Evolutionary conservation across 2,888 invertebrate genomes (phyloP).

Genomic region (Tetrapedia diversipes): DNA sequence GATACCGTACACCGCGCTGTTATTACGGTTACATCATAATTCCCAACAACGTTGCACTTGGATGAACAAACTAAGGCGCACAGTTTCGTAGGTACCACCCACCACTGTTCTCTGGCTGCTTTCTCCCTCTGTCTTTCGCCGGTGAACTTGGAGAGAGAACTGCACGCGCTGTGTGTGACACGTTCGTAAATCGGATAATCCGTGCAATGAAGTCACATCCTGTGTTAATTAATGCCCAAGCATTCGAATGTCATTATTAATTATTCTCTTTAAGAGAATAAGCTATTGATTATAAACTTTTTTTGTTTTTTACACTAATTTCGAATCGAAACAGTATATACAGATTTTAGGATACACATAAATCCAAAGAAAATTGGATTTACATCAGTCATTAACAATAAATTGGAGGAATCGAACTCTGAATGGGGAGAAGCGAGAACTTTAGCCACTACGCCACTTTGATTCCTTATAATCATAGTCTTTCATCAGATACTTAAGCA

Average conservation of each 20-base stretch:
- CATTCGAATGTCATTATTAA: too few species aligned
- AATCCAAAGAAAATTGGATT: too few species aligned
- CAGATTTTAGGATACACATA: too few species aligned
- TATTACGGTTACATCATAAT: slow-evolving; percentile 51
- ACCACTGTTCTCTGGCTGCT: background rate
- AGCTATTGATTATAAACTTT: too few species aligned
- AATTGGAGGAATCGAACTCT: too few species aligned
- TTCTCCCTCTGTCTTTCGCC: background rate
- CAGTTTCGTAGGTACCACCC: slow-evolving; percentile 32
- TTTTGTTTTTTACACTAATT: too few species aligned
- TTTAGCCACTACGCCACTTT: background rate
- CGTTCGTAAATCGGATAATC: background rate
- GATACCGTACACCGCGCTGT: slow-evolving; percentile 33
- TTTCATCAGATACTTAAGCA: background rate
- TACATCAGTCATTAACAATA: too few species aligned
- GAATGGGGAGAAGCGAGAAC: too few species aligned
- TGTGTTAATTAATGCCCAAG: slow-evolving; percentile 1
- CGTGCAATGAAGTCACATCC: background rate
- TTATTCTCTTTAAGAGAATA: too few species aligned
- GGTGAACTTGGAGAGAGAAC: too few species aligned
- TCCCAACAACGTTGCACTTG: slow-evolving; percentile 43
- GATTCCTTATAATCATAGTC: background rate
- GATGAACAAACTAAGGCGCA: slow-evolving; percentile 36
- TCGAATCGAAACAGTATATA: too few species aligned
- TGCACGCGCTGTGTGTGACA: background rate